These are phyloP conservation scores for Sinonovacula constricta DNA, from an alignment of 1,140 invertebrate genomes.

Conservation along the genomic window DNA sequence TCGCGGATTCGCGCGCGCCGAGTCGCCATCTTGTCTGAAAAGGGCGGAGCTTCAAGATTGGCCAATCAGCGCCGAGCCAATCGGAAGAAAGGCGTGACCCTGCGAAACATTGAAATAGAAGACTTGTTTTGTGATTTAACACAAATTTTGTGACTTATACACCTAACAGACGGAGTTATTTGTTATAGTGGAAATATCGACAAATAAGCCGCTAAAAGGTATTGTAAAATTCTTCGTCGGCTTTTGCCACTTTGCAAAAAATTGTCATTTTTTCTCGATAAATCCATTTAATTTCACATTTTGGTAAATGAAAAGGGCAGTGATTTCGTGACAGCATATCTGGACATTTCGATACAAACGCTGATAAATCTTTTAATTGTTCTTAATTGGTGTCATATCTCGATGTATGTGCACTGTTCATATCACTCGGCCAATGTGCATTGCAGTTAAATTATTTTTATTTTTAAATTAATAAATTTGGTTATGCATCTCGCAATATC, in stretches of 20 bases:
- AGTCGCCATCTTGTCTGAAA: background rate
- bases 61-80: background rate
- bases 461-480: too few species aligned
- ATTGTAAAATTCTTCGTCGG: conserved; percentile 53
- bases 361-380: too few species aligned
- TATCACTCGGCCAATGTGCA: too few species aligned
- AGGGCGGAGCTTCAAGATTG: background rate
- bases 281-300: background rate
- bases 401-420: too few species aligned
- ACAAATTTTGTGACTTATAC: conserved; percentile 48
- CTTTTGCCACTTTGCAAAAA: conserved; percentile 42
- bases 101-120: conserved; percentile 41
- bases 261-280: conserved; percentile 5
- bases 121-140: conserved; percentile 52
- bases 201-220: conserved; percentile 48
- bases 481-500: too few species aligned
- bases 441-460: too few species aligned
- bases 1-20: background rate
- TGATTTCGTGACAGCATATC: too few species aligned
- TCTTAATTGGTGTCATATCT: too few species aligned
- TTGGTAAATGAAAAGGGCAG: too few species aligned
- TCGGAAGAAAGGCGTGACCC: conserved; percentile 3
- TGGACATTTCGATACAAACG: too few species aligned
- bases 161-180: conserved; percentile 50
- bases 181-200: conserved; percentile 46